Evolutionary conservation across 2,797 vertebrate species (phyloP).

Genomic region (Micrastur ruficollis): DNA sequence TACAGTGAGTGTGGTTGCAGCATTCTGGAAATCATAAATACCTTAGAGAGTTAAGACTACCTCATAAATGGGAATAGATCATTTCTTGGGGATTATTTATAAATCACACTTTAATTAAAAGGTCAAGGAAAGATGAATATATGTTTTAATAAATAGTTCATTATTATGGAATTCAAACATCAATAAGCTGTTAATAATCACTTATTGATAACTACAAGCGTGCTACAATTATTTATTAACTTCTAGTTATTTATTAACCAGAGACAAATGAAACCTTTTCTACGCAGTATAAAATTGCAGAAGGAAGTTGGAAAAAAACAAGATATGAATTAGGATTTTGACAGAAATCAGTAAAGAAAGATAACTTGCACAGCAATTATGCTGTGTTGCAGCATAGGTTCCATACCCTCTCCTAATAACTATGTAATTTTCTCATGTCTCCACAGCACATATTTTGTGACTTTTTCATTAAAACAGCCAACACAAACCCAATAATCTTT

Average conservation of each 20-base stretch:
- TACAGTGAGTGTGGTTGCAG: neutral
- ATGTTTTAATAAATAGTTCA: neutral
- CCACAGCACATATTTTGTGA: neutral
- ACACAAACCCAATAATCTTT: constrained; percentile 18
- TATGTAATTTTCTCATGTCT: neutral
- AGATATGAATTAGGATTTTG: neutral
- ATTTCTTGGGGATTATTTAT: constrained; percentile 11
- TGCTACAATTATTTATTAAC: neutral
- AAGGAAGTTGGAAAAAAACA: neutral
- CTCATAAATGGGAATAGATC: neutral
- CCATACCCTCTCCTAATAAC: neutral
- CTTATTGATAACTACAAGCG: neutral
- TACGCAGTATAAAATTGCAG: neutral
- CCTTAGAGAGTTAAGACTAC: neutral
- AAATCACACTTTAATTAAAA: constrained; percentile 27
- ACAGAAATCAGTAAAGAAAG: neutral
- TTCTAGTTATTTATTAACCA: neutral
- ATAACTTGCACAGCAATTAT: neutral
- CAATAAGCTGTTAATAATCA: neutral
- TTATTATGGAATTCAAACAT: neutral
- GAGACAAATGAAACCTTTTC: neutral
- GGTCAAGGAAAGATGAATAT: neutral
- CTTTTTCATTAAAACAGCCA: constrained; percentile 44
- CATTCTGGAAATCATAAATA: neutral
- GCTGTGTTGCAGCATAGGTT: neutral